Base-by-base conservation (phyloP, 2,113 vertebrate genomes). In the Ranitomeya imitator region DNA sequence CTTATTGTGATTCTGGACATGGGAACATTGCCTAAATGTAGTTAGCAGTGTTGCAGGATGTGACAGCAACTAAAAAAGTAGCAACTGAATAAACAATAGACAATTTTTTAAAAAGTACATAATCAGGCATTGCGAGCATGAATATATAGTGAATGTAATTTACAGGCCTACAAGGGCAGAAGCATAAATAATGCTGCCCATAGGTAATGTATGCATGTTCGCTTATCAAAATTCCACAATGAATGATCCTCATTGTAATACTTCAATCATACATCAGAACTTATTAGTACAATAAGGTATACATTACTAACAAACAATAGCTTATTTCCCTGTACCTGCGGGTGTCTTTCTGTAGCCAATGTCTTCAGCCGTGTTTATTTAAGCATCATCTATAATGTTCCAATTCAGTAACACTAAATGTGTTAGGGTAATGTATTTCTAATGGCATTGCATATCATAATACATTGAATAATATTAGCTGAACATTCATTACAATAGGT, bases 401-500 rank as follows among this genome's bases (percentile, higher is more conserved):
- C 73, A 63, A 61, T 74, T 86, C 73, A 78, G 71, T 76, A 86
- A 74, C 85, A 86, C 26, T 81, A 81, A 60, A 31, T 73, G 76
- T 51, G 71, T 52, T 23, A 59, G 23, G 15, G 57, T 86, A 86
- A 77, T 86, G 85, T 57, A 86, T 77, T 86, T 73, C 71, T 86
- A 86, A 86, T 86, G 54, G 73, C 60, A 86, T 57, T 86, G 54
- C 57, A 59, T 85, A 85, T 60, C 69, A 76, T 86, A 86, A 78
- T 61, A 86, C 85, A 77, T 78, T 86, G 55, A 61, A 86, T 86
- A 86, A 63, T 86, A 86, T 78, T 59, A 86, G 73, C 85, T 78
- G 31, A 77, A 73, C 55, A 60, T 78, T 21, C 73, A 77, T 86
- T 86, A 73, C 78, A 51, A 26, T 76, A 78, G 31, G 85, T 63